A percentile compares a stretch with the other conserved stretches of the same genome.
Evolutionary conservation across 2,113 vertebrate genomes (phyloP).

Genomic region (Ceyx cyanopectus): DNA sequence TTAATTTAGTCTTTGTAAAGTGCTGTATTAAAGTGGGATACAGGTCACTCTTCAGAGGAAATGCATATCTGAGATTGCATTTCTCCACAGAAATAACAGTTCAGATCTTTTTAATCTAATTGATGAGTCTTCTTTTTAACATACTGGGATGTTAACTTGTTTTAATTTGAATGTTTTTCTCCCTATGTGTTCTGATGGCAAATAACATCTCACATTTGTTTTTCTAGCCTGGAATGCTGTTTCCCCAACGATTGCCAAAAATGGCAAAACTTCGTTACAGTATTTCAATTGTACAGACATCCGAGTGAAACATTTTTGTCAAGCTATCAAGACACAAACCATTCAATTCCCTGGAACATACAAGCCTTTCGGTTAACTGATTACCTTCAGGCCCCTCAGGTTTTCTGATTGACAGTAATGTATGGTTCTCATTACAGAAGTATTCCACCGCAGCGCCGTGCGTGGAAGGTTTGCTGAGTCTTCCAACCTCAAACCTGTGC

Average conservation of each 20-base stretch:
- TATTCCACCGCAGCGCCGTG: background rate
- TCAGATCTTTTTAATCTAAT: background rate
- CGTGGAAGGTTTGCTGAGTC: background rate
- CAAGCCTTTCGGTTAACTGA: slow-evolving; percentile 27
- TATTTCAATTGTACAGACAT: slow-evolving; percentile 51
- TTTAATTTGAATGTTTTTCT: background rate
- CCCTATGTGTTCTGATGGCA: background rate
- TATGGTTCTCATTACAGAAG: slow-evolving; percentile 33
- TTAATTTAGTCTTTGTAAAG: background rate
- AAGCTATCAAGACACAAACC: slow-evolving; percentile 35
- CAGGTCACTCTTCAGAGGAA: background rate
- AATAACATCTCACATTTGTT: slow-evolving; percentile 15
- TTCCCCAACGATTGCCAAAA: slow-evolving; percentile 42
- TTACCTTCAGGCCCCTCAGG: slow-evolving; percentile 30
- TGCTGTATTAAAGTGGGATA: background rate
- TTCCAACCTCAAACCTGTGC: background rate
- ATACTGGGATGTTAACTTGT: slow-evolving; percentile 20
- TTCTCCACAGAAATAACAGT: background rate
- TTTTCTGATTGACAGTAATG: slow-evolving; percentile 46
- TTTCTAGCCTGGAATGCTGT: slow-evolving; percentile 32
- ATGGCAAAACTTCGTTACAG: slow-evolving; percentile 29
- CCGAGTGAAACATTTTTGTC: slow-evolving; percentile 50
- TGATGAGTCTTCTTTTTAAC: slow-evolving; percentile 56
- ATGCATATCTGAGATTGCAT: background rate
- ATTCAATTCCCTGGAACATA: slow-evolving; percentile 26